Evolutionary conservation across 2,797 vertebrate species (phyloP), one percentile per base, ranked within the genome.

Genomic region (Poecile montanus): DNA sequence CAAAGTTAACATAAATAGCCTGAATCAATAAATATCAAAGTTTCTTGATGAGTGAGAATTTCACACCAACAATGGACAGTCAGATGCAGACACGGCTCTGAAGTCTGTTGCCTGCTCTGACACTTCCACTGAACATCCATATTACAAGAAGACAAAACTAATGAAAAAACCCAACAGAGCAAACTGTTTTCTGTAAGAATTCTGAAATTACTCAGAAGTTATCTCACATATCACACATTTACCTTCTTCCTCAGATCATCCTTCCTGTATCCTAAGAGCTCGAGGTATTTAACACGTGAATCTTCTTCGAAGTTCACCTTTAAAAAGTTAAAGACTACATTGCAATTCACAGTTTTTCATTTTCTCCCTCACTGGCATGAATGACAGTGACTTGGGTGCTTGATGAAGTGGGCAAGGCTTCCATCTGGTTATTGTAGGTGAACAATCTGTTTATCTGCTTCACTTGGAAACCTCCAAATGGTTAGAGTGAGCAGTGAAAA

Each of bases 271-370:
- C 99, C 99, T 57, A 99, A 96, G 92, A 99, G 99, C 51, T 99
- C 99, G 66, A 99, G 98, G 94, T 99, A 99, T 93, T 98, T 99
- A 71, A 97, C 98, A 93, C 99, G 98, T 30, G 98, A 97, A 77
- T 99, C 98, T 32, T 98, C 98, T 96, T 99, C 99, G 91, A 99
- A 99, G 96, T 99, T 99, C 29, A 99, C 99, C 99, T 99, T 95
- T 42, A 50, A 91, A 93, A 91, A 93, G 18, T 56, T 70, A 82
- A 92, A 23, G 3, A 63, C 19, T 8, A 51, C 11, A 57, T n/a
- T 57, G 15, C 36, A 83, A 44, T 57, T 78, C 7, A n/a, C 2
- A 4, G 13, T 38, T 89, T 67, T 29, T 58, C 25, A 57, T 74
- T 78, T 85, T 48, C 58, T 42, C 32, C n/a, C 16, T 25, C 8